Evolutionary conservation across 2,113 vertebrate genomes (phyloP).

Genomic region (Megaceryle maxima): DNA sequence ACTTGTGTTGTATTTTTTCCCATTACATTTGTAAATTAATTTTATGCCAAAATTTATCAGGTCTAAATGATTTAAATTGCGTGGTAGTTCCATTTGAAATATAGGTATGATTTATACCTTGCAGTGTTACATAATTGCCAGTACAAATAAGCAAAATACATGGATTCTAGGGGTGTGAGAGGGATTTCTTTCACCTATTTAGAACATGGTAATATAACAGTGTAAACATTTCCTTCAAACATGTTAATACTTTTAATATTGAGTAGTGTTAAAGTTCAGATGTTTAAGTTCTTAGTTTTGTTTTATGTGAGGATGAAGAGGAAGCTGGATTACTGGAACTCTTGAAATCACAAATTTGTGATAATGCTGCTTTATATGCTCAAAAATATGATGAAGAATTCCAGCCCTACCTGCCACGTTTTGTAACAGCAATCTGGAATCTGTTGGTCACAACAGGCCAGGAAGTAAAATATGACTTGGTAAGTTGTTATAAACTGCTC

Average conservation of each 20-base stretch:
- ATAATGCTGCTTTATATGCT: conserved; percentile 96
- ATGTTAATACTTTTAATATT: neutral
- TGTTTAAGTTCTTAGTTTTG: conserved; percentile 56
- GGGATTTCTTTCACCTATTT: neutral
- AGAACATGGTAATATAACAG: neutral
- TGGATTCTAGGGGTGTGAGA: neutral
- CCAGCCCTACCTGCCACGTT: conserved; percentile 93
- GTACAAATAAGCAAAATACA: neutral
- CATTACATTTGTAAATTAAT: neutral
- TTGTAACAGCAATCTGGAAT: conserved; percentile 98
- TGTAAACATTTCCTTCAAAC: neutral
- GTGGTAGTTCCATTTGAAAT: neutral
- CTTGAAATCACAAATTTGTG: conserved; percentile 97
- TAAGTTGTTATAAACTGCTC: conserved; percentile 68
- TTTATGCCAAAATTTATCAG: neutral
- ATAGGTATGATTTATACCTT: neutral
- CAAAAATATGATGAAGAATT: conserved; percentile 99
- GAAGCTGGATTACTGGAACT: conserved; percentile 96
- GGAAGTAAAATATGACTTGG: conserved; percentile 98
- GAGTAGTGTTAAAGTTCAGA: neutral
- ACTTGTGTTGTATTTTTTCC: neutral
- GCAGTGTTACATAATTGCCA: neutral
- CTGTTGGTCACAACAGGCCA: conserved; percentile 95
- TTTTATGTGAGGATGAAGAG: conserved; percentile 90
- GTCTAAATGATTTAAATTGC: neutral